Evolutionary conservation across 1,140 invertebrate genomes (phyloP).

Genomic region (Agrypnia vestita): DNA sequence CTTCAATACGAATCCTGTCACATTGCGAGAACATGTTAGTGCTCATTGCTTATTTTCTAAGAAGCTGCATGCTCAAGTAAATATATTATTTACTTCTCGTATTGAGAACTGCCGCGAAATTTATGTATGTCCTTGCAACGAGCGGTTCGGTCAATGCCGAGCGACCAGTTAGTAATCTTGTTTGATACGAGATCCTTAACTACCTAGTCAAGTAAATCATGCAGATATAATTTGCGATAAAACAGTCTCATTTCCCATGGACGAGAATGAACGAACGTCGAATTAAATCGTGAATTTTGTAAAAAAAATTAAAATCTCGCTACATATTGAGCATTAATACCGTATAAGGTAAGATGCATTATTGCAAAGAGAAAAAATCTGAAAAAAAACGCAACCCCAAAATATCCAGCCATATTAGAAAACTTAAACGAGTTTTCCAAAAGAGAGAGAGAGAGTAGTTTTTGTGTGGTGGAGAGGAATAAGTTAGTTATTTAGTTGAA

Average conservation of each 20-base stretch:
- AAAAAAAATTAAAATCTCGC: no score
- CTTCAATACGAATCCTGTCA: no score
- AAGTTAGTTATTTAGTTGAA: no score
- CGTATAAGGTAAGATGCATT: no score
- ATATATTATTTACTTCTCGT: conserved; percentile 3
- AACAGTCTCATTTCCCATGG: conserved; percentile 11
- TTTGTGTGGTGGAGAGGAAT: no score
- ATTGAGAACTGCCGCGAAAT: conserved; percentile 7
- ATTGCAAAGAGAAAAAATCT: no score
- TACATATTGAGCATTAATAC: no score
- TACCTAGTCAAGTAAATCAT: no score
- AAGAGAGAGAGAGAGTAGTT: no score
- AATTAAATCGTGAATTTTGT: background rate
- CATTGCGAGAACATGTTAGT: background rate
- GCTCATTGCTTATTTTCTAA: background rate
- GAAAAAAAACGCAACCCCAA: no score
- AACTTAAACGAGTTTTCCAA: no score
- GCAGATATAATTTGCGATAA: conserved; percentile 20
- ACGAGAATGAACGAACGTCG: background rate
- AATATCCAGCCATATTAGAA: no score
- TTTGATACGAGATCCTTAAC: background rate
- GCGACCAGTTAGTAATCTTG: conserved; percentile 22
- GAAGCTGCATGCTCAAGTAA: background rate
- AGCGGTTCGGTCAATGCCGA: conserved; percentile 25
- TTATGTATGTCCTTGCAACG: background rate